Percentiles rank a stretch among this genome's conserved stretches.
phyloP scores from a whole-genome alignment of 2,797 vertebrate species.

The Callimico goeldii region DNA sequence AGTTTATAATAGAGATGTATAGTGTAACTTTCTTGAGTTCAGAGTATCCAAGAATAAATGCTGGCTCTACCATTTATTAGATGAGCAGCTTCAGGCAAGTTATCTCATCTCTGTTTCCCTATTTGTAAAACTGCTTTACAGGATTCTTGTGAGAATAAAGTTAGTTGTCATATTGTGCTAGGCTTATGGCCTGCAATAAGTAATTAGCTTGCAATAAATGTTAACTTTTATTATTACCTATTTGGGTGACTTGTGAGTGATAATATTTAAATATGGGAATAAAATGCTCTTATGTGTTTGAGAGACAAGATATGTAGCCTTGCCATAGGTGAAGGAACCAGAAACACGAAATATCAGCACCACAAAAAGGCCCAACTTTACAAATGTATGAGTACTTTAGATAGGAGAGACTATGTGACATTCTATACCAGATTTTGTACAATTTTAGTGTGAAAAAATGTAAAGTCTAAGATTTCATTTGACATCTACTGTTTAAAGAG shows the following conservation, averaged over 20 bases:
- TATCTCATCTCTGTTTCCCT: background rate
- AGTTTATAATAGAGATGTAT: background rate
- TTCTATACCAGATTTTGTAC: background rate
- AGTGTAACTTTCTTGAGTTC: background rate
- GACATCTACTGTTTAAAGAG: background rate
- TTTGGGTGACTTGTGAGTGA: background rate
- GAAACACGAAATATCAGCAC: background rate
- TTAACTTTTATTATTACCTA: background rate
- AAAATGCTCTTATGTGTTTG: background rate
- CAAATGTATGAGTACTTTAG: background rate
- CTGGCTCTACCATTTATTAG: background rate
- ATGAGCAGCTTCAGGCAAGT: background rate
- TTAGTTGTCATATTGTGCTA: background rate
- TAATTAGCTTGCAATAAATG: background rate
- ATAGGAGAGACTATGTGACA: background rate
- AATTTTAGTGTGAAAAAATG: background rate
- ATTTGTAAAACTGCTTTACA: background rate
- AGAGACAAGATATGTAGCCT: background rate
- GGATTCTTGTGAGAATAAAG: background rate
- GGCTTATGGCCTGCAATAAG: background rate
- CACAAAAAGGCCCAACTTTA: background rate
- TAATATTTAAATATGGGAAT: background rate
- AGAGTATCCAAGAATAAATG: background rate
- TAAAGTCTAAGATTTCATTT: background rate
- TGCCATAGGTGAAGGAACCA: background rate